Evolutionary conservation across 2,113 vertebrate genomes (phyloP).

Genomic region (Alosa alosa): DNA sequence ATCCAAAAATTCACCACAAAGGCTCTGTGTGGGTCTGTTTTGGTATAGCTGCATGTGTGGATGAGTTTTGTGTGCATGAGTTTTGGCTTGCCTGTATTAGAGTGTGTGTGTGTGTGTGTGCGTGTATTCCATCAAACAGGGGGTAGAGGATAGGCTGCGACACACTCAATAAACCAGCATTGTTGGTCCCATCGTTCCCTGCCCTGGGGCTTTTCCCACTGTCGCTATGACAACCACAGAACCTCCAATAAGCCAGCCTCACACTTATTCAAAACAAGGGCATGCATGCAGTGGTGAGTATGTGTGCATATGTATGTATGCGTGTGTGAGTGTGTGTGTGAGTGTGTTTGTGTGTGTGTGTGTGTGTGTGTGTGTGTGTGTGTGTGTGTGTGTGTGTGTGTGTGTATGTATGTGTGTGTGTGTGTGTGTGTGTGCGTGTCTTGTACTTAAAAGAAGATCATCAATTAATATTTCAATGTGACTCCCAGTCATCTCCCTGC

Average conservation of each 20-base stretch:
- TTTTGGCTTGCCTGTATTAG: neutral
- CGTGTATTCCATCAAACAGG: neutral
- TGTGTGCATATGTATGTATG: neutral
- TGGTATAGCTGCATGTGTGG: neutral
- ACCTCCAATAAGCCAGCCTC: neutral
- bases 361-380: neutral
- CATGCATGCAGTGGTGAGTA: constrained; percentile 10
- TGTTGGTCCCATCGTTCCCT: constrained; percentile 14
- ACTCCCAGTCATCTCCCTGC: no score
- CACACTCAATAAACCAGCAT: constrained; percentile 16
- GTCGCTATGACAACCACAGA: constrained; percentile 31
- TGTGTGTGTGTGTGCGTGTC: neutral
- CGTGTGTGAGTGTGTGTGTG: no score
- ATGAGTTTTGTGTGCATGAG: neutral
- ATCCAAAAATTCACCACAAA: no score
- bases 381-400: no score
- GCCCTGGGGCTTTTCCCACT: constrained; percentile 33
- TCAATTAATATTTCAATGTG: no score
- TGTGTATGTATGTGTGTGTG: neutral
- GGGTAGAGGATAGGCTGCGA: neutral
- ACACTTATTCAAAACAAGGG: neutral
- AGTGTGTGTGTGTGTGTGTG: neutral
- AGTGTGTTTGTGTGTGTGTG: neutral
- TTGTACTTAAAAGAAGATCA: neutral
- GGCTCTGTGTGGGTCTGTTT: neutral